Percentiles rank a stretch among this genome's conserved stretches.
Conservation (phyloP, 2,113 vertebrate species). For the Coryphaenoides rupestris region DNA sequence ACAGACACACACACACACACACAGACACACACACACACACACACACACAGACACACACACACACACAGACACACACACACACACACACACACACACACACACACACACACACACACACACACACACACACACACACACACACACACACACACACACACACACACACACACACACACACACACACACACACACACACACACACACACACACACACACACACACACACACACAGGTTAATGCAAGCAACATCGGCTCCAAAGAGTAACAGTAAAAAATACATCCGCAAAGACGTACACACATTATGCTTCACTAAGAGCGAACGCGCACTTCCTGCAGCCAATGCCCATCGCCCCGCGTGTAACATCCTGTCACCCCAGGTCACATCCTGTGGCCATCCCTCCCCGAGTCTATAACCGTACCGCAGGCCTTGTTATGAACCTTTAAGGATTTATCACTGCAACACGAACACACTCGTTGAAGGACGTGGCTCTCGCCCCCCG, state of each 20-base stretch:
- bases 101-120: slow-evolving; percentile 4
- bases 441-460: too few relatives aligned
- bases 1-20: not conserved
- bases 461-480: too few relatives aligned
- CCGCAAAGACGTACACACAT: too few relatives aligned
- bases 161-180: too few relatives aligned
- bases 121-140: not conserved
- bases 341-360: too few relatives aligned
- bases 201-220: slow-evolving; percentile 1
- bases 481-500: too few relatives aligned
- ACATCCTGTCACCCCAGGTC: too few relatives aligned
- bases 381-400: too few relatives aligned
- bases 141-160: not conserved
- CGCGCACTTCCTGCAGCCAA: slow-evolving; percentile 8
- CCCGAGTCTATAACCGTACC: too few relatives aligned
- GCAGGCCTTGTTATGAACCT: too few relatives aligned
- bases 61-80: slow-evolving; percentile 2
- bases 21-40: not conserved
- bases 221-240: not conserved
- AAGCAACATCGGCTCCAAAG: too few relatives aligned
- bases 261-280: too few relatives aligned
- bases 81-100: not conserved
- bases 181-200: not conserved
- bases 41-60: not conserved
- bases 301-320: slow-evolving; percentile 1